Conservation (phyloP, 2,113 vertebrate species). For the Oreotrochilus melanogaster region DNA sequence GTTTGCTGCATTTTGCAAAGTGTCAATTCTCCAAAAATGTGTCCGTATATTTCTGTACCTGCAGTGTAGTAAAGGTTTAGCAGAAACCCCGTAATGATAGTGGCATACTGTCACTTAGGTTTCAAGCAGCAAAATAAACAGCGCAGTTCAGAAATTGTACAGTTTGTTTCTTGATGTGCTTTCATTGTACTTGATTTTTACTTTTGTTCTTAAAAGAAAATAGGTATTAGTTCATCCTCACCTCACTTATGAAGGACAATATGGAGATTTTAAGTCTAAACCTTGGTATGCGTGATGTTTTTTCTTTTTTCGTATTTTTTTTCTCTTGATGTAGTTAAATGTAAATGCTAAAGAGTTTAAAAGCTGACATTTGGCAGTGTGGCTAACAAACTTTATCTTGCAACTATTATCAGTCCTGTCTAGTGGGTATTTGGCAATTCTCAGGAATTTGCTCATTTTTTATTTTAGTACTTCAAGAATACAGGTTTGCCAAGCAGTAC, state of each 20-base stretch:
- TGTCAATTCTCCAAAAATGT: conserved; percentile 84
- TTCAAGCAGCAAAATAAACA: conserved; percentile 90
- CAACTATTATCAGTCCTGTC: not conserved
- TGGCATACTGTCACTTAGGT: conserved; percentile 87
- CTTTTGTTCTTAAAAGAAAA: conserved; percentile 18
- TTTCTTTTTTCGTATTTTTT: not conserved
- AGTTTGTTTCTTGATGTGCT: conserved; percentile 81
- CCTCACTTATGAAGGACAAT: not conserved
- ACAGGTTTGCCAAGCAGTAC: not conserved
- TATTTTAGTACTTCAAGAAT: not conserved
- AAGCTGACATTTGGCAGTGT: not conserved
- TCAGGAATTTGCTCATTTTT: not conserved
- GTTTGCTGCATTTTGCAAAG: conserved; percentile 89
- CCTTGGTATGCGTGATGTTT: not conserved
- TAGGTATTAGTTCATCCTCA: not conserved
- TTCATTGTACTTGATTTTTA: conserved; percentile 43
- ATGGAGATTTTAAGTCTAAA: not conserved
- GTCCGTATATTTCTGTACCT: conserved; percentile 86
- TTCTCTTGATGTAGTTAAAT: not conserved
- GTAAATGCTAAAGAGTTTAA: not conserved
- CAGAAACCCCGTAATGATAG: conserved; percentile 80
- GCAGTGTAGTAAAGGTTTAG: conserved; percentile 87
- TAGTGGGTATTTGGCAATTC: not conserved
- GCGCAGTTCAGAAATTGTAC: conserved; percentile 86
- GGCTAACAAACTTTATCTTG: not conserved